Percentiles rank a stretch among this genome's conserved stretches.
phyloP scores from a whole-genome alignment of 2,888 invertebrate genomes.

The Pyralis farinalis region DNA sequence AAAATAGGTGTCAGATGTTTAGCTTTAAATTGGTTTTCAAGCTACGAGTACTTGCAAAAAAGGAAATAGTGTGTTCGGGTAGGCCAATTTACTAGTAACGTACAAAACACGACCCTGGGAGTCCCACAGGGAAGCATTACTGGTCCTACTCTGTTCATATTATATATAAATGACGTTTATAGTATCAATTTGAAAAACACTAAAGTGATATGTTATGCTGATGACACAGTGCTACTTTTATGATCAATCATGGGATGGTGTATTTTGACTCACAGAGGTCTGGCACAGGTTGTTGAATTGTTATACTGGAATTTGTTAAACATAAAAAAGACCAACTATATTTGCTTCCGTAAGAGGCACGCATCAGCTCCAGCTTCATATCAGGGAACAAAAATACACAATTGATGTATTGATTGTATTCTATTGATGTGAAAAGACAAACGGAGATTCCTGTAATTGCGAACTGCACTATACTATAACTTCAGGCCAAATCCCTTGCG shows the following conservation, averaged over 20 bases:
- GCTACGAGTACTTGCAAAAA: too few relatives aligned
- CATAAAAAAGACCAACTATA: neutral
- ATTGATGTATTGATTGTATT: too few relatives aligned
- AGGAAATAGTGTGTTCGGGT: too few relatives aligned
- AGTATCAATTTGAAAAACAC: neutral
- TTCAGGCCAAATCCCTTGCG: too few relatives aligned
- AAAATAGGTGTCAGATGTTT: too few relatives aligned
- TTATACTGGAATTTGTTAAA: slow-evolving; percentile 1
- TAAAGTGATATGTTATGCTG: neutral
- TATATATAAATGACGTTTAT: neutral
- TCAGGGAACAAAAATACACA: too few relatives aligned
- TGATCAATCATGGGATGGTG: neutral
- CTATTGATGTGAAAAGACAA: too few relatives aligned
- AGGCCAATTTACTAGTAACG: neutral
- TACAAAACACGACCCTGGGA: neutral
- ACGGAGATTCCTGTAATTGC: too few relatives aligned
- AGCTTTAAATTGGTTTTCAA: too few relatives aligned
- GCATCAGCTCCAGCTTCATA: neutral
- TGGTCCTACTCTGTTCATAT: neutral
- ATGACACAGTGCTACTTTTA: neutral
- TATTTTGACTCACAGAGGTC: too few relatives aligned
- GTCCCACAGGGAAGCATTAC: neutral
- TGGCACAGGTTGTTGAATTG: too few relatives aligned
- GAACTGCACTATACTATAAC: too few relatives aligned
- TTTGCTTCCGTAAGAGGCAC: neutral